Conservation (phyloP, 1,140 invertebrate species). For the Megalonaias nervosa region DNA sequence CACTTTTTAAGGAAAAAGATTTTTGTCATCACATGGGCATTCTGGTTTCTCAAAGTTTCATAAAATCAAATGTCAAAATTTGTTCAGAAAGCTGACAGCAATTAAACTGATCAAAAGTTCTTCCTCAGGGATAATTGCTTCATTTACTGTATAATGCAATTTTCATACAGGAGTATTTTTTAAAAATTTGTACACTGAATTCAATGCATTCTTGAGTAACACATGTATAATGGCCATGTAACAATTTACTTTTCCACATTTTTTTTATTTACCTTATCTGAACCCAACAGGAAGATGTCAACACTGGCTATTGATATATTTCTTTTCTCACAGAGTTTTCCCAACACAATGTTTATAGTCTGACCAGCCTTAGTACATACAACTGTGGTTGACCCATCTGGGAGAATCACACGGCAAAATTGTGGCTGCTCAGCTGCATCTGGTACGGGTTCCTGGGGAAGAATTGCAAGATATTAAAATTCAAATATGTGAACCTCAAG, state of each 20-base stretch:
- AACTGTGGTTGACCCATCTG: conserved; percentile 92
- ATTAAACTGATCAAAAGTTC: neutral
- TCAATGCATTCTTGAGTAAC: too few relatives aligned
- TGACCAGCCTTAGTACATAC: conserved; percentile 83
- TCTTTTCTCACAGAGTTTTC: conserved; percentile 86
- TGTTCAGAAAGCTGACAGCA: too few relatives aligned
- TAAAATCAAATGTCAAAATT: too few relatives aligned
- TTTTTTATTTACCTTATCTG: conserved; percentile 75
- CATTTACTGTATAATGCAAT: neutral
- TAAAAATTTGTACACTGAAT: too few relatives aligned
- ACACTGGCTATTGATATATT: conserved; percentile 83
- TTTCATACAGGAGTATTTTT: too few relatives aligned
- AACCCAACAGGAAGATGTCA: conserved; percentile 81
- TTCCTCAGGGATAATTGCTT: neutral
- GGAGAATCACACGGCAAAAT: conserved; percentile 90
- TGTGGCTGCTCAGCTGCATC: conserved; percentile 50
- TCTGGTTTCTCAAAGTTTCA: too few relatives aligned
- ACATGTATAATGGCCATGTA: neutral
- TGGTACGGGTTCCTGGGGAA: conserved; percentile 20
- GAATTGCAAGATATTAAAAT: neutral
- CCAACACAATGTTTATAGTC: conserved; percentile 84
- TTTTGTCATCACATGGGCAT: too few relatives aligned
- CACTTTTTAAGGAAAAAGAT: too few relatives aligned
- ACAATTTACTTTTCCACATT: neutral
- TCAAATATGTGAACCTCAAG: too few relatives aligned